Conservation (phyloP, 2,888 invertebrate species). For the Dicranocentrus wangi region DNA sequence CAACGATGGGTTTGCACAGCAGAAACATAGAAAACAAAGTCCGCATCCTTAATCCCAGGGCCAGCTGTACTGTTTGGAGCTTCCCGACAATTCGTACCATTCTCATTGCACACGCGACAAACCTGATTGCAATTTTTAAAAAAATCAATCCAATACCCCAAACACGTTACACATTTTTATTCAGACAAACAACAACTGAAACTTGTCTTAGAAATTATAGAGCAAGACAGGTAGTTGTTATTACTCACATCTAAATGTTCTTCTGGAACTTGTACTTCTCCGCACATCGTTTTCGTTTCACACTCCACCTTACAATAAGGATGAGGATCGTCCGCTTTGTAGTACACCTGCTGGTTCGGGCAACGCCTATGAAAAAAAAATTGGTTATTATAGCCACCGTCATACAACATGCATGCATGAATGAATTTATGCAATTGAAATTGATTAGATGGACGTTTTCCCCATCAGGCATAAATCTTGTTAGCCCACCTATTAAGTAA, state of each 20-base stretch:
- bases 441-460: too few relatives aligned
- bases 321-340: constrained; percentile 81
- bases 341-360: constrained; percentile 89
- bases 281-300: constrained; percentile 91
- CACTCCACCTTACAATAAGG: constrained; percentile 92
- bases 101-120: constrained; percentile 90
- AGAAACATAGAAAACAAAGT: constrained; percentile 97
- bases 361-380: constrained; percentile 83
- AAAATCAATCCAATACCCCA: too few relatives aligned
- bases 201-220: too few relatives aligned
- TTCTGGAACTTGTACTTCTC: constrained; percentile 94
- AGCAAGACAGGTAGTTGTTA: too few relatives aligned
- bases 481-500: constrained; percentile 85
- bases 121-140: constrained; percentile 78
- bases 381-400: too few relatives aligned
- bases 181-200: too few relatives aligned
- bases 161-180: not conserved
- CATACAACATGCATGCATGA: too few relatives aligned
- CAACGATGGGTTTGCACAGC: constrained; percentile 95
- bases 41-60: constrained; percentile 85
- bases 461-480: not conserved
- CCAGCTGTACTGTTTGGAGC: constrained; percentile 76
- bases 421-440: too few relatives aligned
- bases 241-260: constrained; percentile 91
- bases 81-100: constrained; percentile 83